Conservation (phyloP, 2,113 vertebrate genomes). For the Tetrax tetrax region DNA sequence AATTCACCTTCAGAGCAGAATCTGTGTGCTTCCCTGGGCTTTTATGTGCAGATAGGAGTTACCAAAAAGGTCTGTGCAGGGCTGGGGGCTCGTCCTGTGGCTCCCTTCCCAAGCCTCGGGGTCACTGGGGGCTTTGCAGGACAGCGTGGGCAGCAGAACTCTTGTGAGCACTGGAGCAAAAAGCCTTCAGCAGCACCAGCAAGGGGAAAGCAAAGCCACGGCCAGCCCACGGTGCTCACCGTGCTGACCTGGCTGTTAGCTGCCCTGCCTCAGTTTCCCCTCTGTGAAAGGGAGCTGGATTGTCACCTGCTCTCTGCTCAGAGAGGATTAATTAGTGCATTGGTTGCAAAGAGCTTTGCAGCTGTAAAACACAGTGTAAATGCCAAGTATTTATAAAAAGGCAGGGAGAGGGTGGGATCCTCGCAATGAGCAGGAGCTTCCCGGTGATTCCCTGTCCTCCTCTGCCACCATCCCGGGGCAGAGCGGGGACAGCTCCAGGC, state of each 20-base stretch:
- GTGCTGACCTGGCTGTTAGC: neutral
- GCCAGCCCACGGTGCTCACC: neutral
- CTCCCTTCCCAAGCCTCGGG: neutral
- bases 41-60: neutral
- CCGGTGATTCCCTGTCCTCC: neutral
- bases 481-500: neutral
- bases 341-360: neutral
- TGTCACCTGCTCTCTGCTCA: neutral
- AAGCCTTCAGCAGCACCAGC: neutral
- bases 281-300: neutral
- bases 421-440: neutral
- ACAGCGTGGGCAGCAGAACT: neutral
- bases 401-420: neutral
- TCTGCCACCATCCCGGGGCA: fast-evolving
- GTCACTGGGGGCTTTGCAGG: neutral
- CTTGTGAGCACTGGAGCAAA: neutral
- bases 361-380: neutral
- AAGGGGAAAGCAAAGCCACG: neutral
- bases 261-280: slow-evolving; percentile 17
- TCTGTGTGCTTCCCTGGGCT: neutral
- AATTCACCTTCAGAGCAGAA: neutral
- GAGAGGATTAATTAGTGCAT: neutral
- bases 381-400: neutral
- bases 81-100: neutral
- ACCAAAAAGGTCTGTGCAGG: neutral